Percentiles rank a stretch among this genome's conserved stretches.
Evolutionary conservation across 1,140 invertebrate genomes (phyloP).

Genomic region (Drosophila trapezifrons): DNA sequence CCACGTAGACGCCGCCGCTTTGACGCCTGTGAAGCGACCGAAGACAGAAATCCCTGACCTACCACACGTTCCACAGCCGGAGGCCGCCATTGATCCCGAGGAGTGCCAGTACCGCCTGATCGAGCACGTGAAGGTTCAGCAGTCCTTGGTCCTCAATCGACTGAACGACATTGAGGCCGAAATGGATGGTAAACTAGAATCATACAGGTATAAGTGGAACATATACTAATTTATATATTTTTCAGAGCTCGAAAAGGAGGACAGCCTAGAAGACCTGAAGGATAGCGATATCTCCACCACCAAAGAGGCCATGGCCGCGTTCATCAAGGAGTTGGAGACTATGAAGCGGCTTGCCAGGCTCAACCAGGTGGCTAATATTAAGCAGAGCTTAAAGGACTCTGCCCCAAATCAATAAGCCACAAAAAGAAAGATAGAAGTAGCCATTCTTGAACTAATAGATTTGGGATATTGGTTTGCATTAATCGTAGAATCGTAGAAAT

Average conservation of each 20-base stretch:
- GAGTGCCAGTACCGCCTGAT: constrained; percentile 91
- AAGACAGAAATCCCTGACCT: constrained; percentile 46
- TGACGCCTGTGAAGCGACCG: constrained; percentile 60
- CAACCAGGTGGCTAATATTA: constrained; percentile 70
- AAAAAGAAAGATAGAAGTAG: not conserved
- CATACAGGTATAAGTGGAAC: not conserved
- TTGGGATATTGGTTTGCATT: not conserved
- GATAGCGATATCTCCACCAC: constrained; percentile 54
- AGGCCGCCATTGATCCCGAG: constrained; percentile 91
- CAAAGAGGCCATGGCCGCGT: constrained; percentile 72
- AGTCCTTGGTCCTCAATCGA: constrained; percentile 88
- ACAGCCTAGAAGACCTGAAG: constrained; percentile 67
- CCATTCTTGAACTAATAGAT: not conserved
- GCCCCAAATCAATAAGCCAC: constrained; percentile 9
- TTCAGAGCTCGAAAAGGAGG: constrained; percentile 70
- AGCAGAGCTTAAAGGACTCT: constrained; percentile 46
- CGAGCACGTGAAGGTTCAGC: constrained; percentile 90
- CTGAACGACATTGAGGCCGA: constrained; percentile 92
- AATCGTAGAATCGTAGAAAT: not conserved
- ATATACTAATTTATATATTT: not conserved
- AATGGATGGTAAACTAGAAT: constrained; percentile 86
- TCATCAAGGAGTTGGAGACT: constrained; percentile 73
- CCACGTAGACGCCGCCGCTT: constrained; percentile 39
- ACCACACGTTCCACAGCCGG: constrained; percentile 88
- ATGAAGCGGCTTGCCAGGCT: constrained; percentile 74